Conservation (phyloP, 2,888 invertebrate genomes). For the Chrysina gloriosa region DNA sequence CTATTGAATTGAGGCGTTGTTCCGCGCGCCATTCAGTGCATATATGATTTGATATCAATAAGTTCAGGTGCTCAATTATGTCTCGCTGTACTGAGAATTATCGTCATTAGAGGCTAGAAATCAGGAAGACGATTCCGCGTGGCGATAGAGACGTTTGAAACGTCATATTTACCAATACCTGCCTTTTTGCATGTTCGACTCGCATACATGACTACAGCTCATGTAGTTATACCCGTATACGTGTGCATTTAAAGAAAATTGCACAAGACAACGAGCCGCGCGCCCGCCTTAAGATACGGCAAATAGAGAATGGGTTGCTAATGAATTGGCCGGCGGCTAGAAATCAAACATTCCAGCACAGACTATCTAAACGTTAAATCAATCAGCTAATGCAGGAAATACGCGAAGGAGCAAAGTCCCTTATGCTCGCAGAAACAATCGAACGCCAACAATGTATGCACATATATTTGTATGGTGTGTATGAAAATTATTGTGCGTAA, state of each 20-base stretch:
- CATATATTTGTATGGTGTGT: not conserved
- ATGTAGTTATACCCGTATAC: too few relatives aligned
- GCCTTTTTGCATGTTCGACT: too few relatives aligned
- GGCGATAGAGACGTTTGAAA: not conserved
- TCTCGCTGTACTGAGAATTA: not conserved
- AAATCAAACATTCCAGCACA: slow-evolving; percentile 42
- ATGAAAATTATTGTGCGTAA: slow-evolving; percentile 7
- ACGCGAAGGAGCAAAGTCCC: not conserved
- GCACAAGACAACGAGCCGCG: slow-evolving; percentile 28
- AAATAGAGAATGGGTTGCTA: slow-evolving; percentile 37
- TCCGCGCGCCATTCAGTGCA: slow-evolving; percentile 1
- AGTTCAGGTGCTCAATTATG: not conserved
- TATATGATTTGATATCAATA: slow-evolving; percentile 4
- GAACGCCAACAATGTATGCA: slow-evolving; percentile 12
- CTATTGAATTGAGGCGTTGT: not conserved
- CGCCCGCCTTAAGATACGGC: slow-evolving; percentile 8
- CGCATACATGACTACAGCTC: too few relatives aligned
- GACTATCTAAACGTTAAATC: slow-evolving; percentile 37
- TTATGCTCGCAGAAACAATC: slow-evolving; percentile 27
- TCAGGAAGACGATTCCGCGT: not conserved
- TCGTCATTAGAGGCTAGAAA: not conserved
- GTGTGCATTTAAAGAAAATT: slow-evolving; percentile 27
- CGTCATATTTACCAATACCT: not conserved
- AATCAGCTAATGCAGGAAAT: slow-evolving; percentile 36
- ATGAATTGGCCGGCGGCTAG: slow-evolving; percentile 41